These are phyloP conservation scores for Brachionus rotundiformis DNA, from an alignment of 1,140 invertebrate genomes.

Conservation along the genomic window DNA sequence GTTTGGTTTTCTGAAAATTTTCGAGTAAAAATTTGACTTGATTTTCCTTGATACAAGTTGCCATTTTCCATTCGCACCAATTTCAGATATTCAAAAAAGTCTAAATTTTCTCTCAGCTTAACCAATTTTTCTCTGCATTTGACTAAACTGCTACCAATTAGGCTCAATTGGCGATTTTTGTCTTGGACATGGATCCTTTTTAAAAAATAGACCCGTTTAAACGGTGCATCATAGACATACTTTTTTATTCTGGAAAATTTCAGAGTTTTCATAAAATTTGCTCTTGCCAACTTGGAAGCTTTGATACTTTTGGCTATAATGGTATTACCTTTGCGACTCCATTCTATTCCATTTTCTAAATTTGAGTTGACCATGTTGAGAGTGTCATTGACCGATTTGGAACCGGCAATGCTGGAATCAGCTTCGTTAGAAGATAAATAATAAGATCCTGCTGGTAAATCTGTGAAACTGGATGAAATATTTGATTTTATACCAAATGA, in stretches of 20 bases:
- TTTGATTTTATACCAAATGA: background rate
- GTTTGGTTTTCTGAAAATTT: background rate
- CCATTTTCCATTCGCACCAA: background rate
- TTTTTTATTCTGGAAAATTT: conserved; percentile 23
- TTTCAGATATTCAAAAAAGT: background rate
- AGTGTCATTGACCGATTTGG: background rate
- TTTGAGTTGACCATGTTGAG: background rate
- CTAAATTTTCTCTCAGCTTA: background rate
- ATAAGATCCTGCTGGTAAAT: background rate
- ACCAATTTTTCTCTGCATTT: background rate
- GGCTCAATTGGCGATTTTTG: background rate
- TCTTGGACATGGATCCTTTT: background rate
- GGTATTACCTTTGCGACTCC: background rate
- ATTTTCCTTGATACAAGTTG: background rate
- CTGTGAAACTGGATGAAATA: background rate
- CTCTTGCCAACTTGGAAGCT: background rate
- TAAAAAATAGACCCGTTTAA: background rate
- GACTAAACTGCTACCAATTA: background rate
- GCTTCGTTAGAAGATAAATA: background rate
- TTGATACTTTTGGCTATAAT: background rate
- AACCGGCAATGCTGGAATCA: background rate
- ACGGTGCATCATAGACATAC: background rate
- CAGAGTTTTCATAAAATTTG: conserved; percentile 4
- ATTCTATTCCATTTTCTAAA: background rate
- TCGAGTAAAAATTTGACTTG: background rate